phyloP scores from a whole-genome alignment of 2,888 invertebrate species.

The Caenorhabditis panamensis region DNA sequence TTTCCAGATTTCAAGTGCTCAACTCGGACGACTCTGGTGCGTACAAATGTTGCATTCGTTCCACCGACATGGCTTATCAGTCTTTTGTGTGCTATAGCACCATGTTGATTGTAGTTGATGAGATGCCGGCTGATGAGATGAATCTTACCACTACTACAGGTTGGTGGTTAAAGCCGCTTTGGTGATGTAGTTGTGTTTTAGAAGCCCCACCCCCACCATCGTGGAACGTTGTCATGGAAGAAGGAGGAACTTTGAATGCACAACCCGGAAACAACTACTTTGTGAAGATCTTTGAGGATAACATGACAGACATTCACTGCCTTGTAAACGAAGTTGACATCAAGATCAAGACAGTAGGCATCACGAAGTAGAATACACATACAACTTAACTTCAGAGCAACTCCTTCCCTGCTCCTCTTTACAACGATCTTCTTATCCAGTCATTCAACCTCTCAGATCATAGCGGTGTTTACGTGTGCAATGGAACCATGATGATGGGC shows the following conservation, averaged over 20 bases:
- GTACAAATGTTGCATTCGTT: constrained; percentile 56
- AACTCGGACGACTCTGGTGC: constrained; percentile 43
- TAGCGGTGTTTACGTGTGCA: constrained; percentile 56
- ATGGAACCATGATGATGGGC: constrained; percentile 44
- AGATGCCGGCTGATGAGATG: constrained; percentile 34
- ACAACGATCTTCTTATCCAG: constrained; percentile 51
- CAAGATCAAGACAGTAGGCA: constrained; percentile 52
- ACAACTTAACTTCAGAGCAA: constrained; percentile 43
- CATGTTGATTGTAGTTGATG: constrained; percentile 36
- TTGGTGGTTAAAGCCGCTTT: no score
- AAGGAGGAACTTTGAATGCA: constrained; percentile 41
- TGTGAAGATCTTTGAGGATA: constrained; percentile 53
- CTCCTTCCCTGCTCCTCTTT: constrained; percentile 42
- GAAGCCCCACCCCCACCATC: constrained; percentile 44
- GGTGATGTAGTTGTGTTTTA: not conserved
- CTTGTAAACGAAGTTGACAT: constrained; percentile 46
- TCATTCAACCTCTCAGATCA: constrained; percentile 55
- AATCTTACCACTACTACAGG: constrained; percentile 25
- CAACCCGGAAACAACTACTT: constrained; percentile 56
- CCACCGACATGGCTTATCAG: constrained; percentile 54
- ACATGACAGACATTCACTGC: constrained; percentile 51
- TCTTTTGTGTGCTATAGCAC: constrained; percentile 58
- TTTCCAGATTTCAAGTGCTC: constrained; percentile 50
- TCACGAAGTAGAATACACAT: not conserved
- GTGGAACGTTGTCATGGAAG: constrained; percentile 49